Percentiles rank a stretch among this genome's conserved stretches.
phyloP scores from a whole-genome alignment of 2,113 vertebrate genomes.

The Micromys minutus region DNA sequence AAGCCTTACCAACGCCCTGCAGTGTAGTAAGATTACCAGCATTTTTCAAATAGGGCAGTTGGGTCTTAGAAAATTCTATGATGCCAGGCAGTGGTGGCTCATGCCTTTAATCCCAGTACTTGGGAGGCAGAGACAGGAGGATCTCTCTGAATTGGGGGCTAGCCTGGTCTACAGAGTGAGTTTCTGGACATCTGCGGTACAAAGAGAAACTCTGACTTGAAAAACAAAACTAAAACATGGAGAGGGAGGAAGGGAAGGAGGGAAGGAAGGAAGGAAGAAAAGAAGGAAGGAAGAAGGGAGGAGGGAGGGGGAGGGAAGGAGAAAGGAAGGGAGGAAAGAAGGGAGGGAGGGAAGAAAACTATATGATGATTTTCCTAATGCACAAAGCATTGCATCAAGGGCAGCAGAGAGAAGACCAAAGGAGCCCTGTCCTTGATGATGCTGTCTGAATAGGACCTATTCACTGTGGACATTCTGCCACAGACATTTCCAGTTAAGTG shows the following conservation, averaged over 20 bases:
- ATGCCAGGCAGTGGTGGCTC: background rate
- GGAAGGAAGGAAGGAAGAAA: accelerated
- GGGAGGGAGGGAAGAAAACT: background rate
- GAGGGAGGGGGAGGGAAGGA: accelerated
- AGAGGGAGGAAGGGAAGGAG: too few relatives aligned
- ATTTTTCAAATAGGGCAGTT: background rate
- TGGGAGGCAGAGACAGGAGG: background rate
- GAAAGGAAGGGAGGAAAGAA: background rate
- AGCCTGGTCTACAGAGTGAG: background rate
- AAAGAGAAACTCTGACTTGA: background rate
- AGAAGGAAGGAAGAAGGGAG: too few relatives aligned
- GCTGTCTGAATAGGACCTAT: background rate
- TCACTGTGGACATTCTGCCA: background rate
- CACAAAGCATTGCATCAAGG: background rate
- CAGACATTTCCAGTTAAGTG: background rate
- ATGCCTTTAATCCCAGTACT: background rate
- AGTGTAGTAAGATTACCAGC: background rate
- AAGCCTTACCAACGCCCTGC: background rate
- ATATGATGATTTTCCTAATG: background rate
- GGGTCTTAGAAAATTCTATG: background rate
- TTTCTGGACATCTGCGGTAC: background rate
- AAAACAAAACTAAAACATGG: background rate
- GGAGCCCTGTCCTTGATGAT: background rate
- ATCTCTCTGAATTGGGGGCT: background rate
- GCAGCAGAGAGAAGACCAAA: background rate